A percentile compares a stretch with the other conserved stretches of the same genome.
These are phyloP conservation scores for Sebastes diaconus DNA, from an alignment of 2,797 vertebrate genomes.

Conservation along the genomic window DNA sequence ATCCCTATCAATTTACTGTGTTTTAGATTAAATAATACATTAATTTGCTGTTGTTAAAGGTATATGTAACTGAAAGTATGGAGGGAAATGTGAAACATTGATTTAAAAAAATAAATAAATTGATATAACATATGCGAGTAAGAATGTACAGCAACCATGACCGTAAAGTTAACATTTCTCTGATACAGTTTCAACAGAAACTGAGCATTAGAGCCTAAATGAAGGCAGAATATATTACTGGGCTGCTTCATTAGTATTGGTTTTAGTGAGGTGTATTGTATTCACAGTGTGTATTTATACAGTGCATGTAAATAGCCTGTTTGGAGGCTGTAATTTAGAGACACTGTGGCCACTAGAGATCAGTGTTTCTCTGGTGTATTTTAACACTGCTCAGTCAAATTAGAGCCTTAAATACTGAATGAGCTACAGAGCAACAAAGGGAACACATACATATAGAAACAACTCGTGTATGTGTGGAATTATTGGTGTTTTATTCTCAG, in stretches of 20 bases:
- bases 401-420: neutral
- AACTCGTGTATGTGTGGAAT: neutral
- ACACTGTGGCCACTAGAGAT: conserved; percentile 29
- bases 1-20: too few species aligned
- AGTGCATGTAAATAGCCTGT: neutral
- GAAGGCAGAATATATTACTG: neutral
- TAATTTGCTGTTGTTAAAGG: too few species aligned
- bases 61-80: too few species aligned
- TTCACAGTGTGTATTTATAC: neutral
- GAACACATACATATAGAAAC: neutral
- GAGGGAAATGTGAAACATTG: too few species aligned
- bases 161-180: neutral
- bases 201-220: neutral
- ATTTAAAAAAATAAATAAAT: too few species aligned
- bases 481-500: neutral
- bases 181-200: neutral
- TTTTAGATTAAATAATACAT: too few species aligned
- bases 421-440: neutral
- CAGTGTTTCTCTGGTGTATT: conserved; percentile 19
- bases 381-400: neutral
- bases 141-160: too few species aligned
- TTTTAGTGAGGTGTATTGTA: neutral
- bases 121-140: too few species aligned
- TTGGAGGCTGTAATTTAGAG: neutral
- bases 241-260: neutral